Conservation (phyloP, 2,113 vertebrate genomes). For the Leptodactylus fuscus region DNA sequence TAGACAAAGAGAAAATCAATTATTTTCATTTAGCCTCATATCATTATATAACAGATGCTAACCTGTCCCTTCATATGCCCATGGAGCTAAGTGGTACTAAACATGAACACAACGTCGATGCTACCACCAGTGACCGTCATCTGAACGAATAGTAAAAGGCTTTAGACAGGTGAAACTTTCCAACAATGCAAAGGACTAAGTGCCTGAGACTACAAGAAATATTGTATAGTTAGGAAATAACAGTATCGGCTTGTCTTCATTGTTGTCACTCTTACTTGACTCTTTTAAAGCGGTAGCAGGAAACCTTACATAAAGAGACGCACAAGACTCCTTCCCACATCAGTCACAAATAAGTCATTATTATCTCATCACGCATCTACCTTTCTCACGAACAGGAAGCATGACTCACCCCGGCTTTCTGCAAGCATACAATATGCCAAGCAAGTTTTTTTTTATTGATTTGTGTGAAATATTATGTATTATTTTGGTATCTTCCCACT, state of each 20-base stretch:
- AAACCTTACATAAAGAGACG: constrained; percentile 18
- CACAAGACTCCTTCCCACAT: constrained; percentile 33
- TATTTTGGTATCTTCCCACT: constrained; percentile 41
- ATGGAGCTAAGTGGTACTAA: too few species aligned
- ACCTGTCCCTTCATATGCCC: not conserved
- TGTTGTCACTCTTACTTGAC: constrained; percentile 13
- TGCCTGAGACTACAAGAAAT: not conserved
- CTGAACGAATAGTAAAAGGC: not conserved
- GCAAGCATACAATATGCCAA: constrained; percentile 28
- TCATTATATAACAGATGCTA: not conserved
- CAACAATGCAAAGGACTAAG: not conserved
- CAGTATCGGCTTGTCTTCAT: not conserved
- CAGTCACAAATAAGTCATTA: constrained; percentile 1
- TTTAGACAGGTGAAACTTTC: not conserved
- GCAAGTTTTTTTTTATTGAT: constrained; percentile 42
- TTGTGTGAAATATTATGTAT: constrained; percentile 37
- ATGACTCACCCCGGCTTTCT: constrained; percentile 8
- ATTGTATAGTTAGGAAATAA: constrained; percentile 5
- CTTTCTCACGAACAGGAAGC: constrained; percentile 42
- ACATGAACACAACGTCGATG: not conserved
- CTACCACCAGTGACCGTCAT: not conserved
- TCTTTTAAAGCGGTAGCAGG: constrained; percentile 12
- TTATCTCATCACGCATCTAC: constrained; percentile 42
- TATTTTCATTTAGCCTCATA: too few species aligned
- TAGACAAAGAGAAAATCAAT: too few species aligned